phyloP scores from a whole-genome alignment of 1,140 invertebrate genomes.

The Drosophila melanica region DNA sequence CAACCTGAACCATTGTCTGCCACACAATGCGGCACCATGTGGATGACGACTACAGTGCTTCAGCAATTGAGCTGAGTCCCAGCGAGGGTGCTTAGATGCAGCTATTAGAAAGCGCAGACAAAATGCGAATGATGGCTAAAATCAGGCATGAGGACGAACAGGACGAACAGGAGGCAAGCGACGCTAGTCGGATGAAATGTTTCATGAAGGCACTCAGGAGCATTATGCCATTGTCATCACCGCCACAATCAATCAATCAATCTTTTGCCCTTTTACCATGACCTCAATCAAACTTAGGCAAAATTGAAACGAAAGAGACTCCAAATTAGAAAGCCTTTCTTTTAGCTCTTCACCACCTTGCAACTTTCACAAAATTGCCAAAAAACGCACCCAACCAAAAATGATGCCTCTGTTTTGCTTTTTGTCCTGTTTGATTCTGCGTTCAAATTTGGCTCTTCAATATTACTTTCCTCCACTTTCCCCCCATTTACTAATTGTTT shows the following conservation, averaged over 20 bases:
- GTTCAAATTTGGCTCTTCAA: no score
- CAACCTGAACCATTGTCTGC: conserved; percentile 57
- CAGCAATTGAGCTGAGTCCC: conserved; percentile 14
- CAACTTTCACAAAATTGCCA: no score
- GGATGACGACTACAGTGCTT: conserved; percentile 12
- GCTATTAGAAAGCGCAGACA: not conserved
- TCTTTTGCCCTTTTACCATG: not conserved
- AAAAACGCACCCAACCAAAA: no score
- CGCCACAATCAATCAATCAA: conserved; percentile 5
- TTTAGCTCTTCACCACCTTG: no score
- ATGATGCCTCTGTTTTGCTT: no score
- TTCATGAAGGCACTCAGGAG: not conserved
- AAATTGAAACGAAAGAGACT: no score
- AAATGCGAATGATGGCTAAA: conserved; percentile 7
- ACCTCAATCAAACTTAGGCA: no score
- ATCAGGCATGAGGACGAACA: not conserved
- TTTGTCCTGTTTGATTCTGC: no score
- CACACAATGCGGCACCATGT: conserved; percentile 55
- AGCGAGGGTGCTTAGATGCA: not conserved
- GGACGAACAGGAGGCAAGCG: not conserved
- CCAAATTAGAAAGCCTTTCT: no score
- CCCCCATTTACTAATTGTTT: no score
- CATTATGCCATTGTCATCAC: not conserved
- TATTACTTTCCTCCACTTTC: no score
- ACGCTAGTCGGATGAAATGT: not conserved